A percentile compares a stretch with the other conserved stretches of the same genome.
phyloP scores from a whole-genome alignment of 2,797 vertebrate genomes.

The Sebastes minor region DNA sequence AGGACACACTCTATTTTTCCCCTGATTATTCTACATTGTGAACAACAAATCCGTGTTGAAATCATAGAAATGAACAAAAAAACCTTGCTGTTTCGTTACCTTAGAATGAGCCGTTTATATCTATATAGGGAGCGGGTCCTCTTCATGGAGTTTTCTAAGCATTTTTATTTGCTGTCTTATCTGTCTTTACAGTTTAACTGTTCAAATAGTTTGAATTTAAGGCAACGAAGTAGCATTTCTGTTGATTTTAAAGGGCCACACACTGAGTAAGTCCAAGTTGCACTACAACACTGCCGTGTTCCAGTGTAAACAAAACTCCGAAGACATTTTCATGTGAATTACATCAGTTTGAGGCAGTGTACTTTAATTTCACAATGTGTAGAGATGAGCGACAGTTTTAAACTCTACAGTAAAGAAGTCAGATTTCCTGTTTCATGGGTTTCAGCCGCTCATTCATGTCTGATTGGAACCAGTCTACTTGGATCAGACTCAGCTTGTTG shows the following conservation, averaged over 20 bases:
- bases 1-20: too few relatives aligned
- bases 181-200: too few relatives aligned
- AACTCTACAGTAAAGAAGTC: neutral
- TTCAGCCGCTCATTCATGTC: conserved; percentile 28
- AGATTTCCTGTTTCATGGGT: conserved; percentile 26
- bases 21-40: too few relatives aligned
- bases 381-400: neutral
- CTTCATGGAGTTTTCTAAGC: too few relatives aligned
- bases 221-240: neutral
- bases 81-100: too few relatives aligned
- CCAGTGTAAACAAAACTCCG: neutral
- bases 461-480: conserved; percentile 55
- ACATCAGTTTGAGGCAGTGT: neutral
- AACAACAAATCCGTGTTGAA: too few relatives aligned
- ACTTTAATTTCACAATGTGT: neutral
- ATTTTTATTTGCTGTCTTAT: too few relatives aligned
- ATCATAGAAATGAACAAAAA: too few relatives aligned
- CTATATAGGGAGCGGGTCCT: too few relatives aligned
- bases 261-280: neutral
- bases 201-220: too few relatives aligned
- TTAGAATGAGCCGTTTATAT: too few relatives aligned
- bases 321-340: neutral
- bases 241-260: neutral
- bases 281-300: neutral
- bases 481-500: conserved; percentile 28